Base-by-base conservation (phyloP, 2,797 vertebrate species). In the Rhynchonycteris naso region DNA sequence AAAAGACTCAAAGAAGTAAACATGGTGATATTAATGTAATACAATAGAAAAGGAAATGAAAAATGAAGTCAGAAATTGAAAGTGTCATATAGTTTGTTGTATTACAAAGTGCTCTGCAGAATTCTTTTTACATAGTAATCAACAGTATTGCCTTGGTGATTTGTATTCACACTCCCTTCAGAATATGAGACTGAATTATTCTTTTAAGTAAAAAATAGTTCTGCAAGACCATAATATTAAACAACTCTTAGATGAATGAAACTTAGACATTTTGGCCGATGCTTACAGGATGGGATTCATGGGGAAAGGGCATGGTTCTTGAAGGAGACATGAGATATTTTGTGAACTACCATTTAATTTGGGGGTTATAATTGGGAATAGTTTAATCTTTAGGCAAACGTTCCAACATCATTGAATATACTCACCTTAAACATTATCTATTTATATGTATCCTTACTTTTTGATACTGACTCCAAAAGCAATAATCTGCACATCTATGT, bases 121-220 rank as follows among this genome's bases (percentile, higher is more conserved):
- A 66, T 74, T n/a, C n/a, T n/a, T n/a, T 59, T 30, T 90, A 47
- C 74, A 68, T 68, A 43, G 50, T 61, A 33, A 28, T 61, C 71
- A 30, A 74, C 38, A 33, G 9, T 81, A 43, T 75, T 24, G 38
- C 30, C 68, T 61, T 90, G 59, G n/a, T 74, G 22, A 68, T 74
- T 86, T 74, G 35, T 61, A 56, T 38, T 81, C 54, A 65, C 59
- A 61, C 5, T 24, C n/a, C 21, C 72, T 69, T 56, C 26, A 93
- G 76, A 72, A 86, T 68, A 43, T 28, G 7, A 52, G 69, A 52
- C 80, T 33, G 43, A 24, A 74, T 38, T 74, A 90, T 71, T 56
- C 76, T 78, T 58, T 78, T 38, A 87, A 74, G 56, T 74, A 56
- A 94, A 69, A 66, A 65, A 83, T 24, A 56, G 72, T 90, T 88